phyloP scores from a whole-genome alignment of 2,113 vertebrate species.

The Crypturellus undulatus region DNA sequence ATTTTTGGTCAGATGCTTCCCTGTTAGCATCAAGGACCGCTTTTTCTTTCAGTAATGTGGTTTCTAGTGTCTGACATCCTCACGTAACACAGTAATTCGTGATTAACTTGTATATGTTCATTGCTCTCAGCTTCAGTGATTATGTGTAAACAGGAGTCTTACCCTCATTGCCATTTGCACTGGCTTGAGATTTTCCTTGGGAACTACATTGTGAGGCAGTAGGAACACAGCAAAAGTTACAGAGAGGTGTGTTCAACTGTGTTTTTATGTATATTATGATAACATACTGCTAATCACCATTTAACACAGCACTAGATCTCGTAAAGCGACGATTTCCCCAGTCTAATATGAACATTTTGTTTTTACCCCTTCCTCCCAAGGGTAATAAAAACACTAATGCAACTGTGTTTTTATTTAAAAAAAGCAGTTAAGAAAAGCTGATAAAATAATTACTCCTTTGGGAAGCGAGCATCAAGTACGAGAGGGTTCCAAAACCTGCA shows the following conservation, averaged over 20 bases:
- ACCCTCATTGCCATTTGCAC: not conserved
- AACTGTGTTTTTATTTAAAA: not conserved
- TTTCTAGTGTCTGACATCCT: not conserved
- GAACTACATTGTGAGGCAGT: not conserved
- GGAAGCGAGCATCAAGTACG: not conserved
- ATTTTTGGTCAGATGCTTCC: not conserved
- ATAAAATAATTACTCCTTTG: not conserved
- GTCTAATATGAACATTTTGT: not conserved
- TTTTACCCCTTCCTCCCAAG: not conserved
- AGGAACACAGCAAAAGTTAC: not conserved
- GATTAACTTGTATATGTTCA: conserved; percentile 4
- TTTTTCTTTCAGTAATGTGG: not conserved
- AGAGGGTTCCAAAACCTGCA: not conserved
- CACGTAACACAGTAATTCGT: not conserved
- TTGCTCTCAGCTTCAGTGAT: not conserved
- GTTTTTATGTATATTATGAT: not conserved
- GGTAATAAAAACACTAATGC: not conserved
- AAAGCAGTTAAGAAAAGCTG: not conserved
- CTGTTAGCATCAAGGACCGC: not conserved
- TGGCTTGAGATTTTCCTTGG: not conserved
- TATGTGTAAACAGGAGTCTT: not conserved
- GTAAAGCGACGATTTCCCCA: not conserved
- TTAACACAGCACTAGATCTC: not conserved
- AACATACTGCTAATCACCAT: not conserved
- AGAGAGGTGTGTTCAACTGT: not conserved